phyloP scores from a whole-genome alignment of 2,113 vertebrate genomes.

The Sylvicapra grimmia region DNA sequence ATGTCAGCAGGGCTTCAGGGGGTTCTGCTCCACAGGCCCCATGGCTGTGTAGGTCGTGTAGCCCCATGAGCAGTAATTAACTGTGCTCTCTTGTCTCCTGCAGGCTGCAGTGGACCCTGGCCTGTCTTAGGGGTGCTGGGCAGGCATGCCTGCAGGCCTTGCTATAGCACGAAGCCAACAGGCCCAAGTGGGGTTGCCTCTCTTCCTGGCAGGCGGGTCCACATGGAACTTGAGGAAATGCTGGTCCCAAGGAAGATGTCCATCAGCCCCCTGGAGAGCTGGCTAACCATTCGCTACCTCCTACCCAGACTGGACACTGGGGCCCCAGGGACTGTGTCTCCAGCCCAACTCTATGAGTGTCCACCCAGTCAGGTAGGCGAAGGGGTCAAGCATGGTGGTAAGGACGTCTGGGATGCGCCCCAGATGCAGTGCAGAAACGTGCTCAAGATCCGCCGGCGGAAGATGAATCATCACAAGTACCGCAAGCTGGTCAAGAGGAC shows the following conservation, averaged over 20 bases:
- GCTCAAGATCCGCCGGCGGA: conserved; percentile 90
- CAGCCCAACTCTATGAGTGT: conserved; percentile 9
- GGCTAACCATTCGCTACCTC: conserved; percentile 86
- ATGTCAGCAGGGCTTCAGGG: too few species aligned
- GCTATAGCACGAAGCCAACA: conserved; percentile 77
- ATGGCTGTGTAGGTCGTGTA: neutral
- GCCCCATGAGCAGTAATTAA: neutral
- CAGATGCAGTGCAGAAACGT: conserved; percentile 86
- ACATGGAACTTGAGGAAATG: conserved; percentile 88
- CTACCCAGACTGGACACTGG: conserved; percentile 74
- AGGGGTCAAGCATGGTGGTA: conserved; percentile 59
- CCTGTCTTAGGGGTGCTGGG: neutral
- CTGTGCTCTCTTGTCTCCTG: neutral
- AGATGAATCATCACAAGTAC: conserved; percentile 94
- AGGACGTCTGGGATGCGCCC: accelerated
- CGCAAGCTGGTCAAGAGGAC: conserved; percentile 89
- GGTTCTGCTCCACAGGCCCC: neutral
- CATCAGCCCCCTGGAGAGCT: conserved; percentile 93
- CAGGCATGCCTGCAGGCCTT: neutral
- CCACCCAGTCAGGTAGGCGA: conserved; percentile 13
- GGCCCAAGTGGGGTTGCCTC: conserved; percentile 73
- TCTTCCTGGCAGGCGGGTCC: conserved; percentile 76
- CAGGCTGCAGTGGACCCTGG: conserved; percentile 68
- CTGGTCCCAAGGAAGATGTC: conserved; percentile 91
- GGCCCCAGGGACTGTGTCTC: neutral